These are phyloP conservation scores for Oscarella lobularis DNA, from an alignment of 37 sponge, comb jelly and placozoan genomes.

Conservation along the genomic window DNA sequence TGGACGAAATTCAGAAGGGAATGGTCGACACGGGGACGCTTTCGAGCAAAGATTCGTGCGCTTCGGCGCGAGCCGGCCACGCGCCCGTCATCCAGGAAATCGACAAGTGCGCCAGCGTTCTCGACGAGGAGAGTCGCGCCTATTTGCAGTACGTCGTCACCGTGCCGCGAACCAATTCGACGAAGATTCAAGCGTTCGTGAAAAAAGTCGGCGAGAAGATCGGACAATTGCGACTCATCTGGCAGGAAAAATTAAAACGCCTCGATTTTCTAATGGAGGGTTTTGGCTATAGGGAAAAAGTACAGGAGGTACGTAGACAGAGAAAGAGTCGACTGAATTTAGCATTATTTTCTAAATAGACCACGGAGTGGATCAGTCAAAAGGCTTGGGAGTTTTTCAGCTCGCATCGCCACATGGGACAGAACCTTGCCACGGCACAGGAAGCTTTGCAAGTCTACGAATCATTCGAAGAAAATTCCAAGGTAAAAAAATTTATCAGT, in stretches of 20 bases:
- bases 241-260: not conserved
- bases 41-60: not conserved
- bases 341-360: not conserved
- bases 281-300: not conserved
- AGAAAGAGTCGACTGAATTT: not conserved
- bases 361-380: not conserved
- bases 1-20: not conserved
- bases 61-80: not conserved
- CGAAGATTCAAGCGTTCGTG: not conserved
- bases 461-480: not conserved
- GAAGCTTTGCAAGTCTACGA: not conserved
- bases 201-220: not conserved
- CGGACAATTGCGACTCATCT: not conserved
- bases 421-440: not conserved
- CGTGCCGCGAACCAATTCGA: not conserved
- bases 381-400: not conserved
- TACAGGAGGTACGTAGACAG: not conserved
- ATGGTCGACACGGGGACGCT: not conserved
- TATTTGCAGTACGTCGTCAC: not conserved
- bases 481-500: not conserved
- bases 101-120: not conserved
- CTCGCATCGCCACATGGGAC: not conserved
- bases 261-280: not conserved
- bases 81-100: not conserved
- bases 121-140: not conserved